These are phyloP conservation scores for Bembecia ichneumoniformis DNA, from an alignment of 2,888 invertebrate species.

Conservation along the genomic window DNA sequence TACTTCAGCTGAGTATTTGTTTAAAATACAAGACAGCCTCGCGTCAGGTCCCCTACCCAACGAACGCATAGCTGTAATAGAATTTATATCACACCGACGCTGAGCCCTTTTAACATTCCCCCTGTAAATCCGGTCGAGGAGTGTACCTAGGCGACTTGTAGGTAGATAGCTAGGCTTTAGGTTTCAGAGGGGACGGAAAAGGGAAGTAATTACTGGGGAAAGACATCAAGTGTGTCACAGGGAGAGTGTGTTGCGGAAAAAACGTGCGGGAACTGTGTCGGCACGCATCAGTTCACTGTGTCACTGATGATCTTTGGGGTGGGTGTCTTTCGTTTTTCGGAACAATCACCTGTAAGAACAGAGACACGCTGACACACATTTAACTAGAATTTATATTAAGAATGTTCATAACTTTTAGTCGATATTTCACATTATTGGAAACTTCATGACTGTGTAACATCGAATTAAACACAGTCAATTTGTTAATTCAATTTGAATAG, in stretches of 20 bases:
- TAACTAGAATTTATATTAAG: no score
- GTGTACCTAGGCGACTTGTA: constrained; percentile 42
- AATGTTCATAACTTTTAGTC: no score
- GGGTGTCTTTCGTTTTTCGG: constrained; percentile 22
- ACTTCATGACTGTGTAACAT: no score
- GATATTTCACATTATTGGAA: no score
- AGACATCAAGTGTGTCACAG: constrained; percentile 68
- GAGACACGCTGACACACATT: no score
- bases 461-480: no score
- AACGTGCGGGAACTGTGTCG: constrained; percentile 66
- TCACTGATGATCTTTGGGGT: constrained; percentile 58
- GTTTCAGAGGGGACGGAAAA: constrained; percentile 10
- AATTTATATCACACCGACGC: constrained; percentile 45
- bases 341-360: no score
- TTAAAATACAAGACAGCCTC: constrained; percentile 36
- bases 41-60: not conserved
- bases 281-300: constrained; percentile 66
- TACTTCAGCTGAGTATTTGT: constrained; percentile 12
- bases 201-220: constrained; percentile 62
- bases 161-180: constrained; percentile 53
- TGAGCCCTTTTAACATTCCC: constrained; percentile 62
- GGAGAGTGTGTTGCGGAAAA: constrained; percentile 66
- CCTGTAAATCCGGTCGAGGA: constrained; percentile 54
- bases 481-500: no score
- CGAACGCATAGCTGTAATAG: constrained; percentile 31